Evolutionary conservation across 2,797 vertebrate genomes (phyloP), one percentile per base, ranked within the genome.

Genomic region (Syngnathus rostellatus): DNA sequence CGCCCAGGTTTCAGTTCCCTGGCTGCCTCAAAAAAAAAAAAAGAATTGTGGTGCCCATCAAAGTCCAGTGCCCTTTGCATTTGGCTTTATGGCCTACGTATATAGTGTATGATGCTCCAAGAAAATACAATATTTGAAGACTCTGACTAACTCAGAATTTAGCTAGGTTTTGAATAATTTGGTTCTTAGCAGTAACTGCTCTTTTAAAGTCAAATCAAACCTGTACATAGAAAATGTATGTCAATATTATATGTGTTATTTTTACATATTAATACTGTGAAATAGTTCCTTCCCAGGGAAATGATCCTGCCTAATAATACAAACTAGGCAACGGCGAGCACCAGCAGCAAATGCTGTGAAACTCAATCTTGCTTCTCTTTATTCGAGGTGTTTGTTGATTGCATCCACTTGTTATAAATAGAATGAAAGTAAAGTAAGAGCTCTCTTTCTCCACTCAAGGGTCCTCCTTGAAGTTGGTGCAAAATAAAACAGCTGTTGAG

Each of bases 401-500:
- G 55, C 64, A 63, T 72, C 68, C 62, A 71, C 51, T 57, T 64
- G 64, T 59, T 75, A 71, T 67, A 70, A 78, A 82, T 66, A 71
- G 58, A 62, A 0, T 21, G 46, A 65, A 50, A 61, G 9, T 39
- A 14, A 64, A 55, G 14, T 40, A 69, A 38, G 58, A 55, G 23
- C 16, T 0, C 23, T 14, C n/a, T 3, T n/a, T 45, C 64, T 57
- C 38, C 23, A n/a, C 51, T 4, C 1, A 39, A 69, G 54, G 10
- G 57, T 64, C 11, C 43, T n/a, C 5, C 41, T 43, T 14, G n/a
- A 55, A 46, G 23, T 46, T 17, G n/a, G 54, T 12, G 37, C 3
- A 8, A 62, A 54, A 66, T 21, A 31, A 50, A 50, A 53, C 59
- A 46, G 19, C 12, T 66, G n/a, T 10, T n/a, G 2, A 12, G 25